These are phyloP conservation scores for Garrulus glandarius DNA, from an alignment of 2,797 vertebrate genomes.

Conservation along the genomic window DNA sequence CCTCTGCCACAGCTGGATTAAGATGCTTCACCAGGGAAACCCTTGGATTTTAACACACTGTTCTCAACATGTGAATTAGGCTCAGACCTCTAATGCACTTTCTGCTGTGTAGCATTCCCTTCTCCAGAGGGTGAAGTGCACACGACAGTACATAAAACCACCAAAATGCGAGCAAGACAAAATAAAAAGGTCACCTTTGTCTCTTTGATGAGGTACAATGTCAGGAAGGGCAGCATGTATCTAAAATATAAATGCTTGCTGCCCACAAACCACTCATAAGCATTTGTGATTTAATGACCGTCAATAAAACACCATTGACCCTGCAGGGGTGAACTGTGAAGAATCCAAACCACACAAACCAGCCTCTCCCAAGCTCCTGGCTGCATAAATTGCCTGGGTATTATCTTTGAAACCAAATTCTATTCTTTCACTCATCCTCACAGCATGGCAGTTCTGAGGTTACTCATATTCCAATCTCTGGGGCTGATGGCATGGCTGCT, in stretches of 20 bases:
- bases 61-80: not conserved
- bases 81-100: not conserved
- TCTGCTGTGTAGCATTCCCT: not conserved
- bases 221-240: not conserved
- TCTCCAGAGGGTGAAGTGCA: not conserved
- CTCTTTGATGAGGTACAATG: not conserved
- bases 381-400: not conserved
- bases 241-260: conserved; percentile 15
- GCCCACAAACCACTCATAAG: not conserved
- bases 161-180: not conserved
- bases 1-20: not conserved
- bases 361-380: not conserved
- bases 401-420: not conserved
- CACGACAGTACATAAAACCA: not conserved
- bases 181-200: conserved; percentile 6
- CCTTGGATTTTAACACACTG: not conserved
- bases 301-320: not conserved
- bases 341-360: not conserved
- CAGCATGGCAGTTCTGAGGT: not conserved
- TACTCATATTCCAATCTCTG: not conserved
- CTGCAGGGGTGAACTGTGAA: not conserved
- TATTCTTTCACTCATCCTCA: not conserved
- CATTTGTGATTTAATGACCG: not conserved
- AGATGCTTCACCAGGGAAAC: not conserved
- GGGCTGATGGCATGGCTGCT: not conserved